phyloP scores from a whole-genome alignment of 1,140 invertebrate species.

The Drosophila nikananu region DNA sequence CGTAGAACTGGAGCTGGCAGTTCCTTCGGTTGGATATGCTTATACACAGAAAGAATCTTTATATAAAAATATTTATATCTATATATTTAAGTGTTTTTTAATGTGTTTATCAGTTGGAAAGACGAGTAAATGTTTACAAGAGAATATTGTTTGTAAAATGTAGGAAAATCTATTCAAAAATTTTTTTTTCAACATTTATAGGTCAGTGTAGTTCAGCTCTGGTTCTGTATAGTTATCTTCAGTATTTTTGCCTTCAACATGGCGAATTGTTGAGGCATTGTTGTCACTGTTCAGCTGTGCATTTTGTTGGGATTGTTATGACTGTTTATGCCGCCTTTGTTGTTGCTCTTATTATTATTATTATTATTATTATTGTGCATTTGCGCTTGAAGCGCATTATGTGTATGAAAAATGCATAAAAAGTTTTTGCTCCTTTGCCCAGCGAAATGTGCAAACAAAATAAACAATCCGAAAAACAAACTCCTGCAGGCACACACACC shows the following conservation, averaged over 20 bases:
- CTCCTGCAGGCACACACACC: conserved; percentile 13
- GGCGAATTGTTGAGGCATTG: conserved; percentile 70
- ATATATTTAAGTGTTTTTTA: neutral
- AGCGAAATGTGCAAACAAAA: conserved; percentile 69
- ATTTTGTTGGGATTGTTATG: conserved; percentile 64
- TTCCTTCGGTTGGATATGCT: conserved; percentile 27
- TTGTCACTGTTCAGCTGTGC: conserved; percentile 67
- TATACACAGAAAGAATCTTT: neutral
- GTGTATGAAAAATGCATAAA: conserved; percentile 72
- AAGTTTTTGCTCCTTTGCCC: conserved; percentile 63
- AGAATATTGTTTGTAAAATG: neutral
- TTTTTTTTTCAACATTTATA: neutral
- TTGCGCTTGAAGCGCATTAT: conserved; percentile 78
- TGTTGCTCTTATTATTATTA: conserved; percentile 52
- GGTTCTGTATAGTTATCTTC: conserved; percentile 13
- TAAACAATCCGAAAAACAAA: conserved; percentile 60
- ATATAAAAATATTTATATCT: neutral
- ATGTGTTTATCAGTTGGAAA: neutral
- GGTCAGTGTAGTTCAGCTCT: neutral
- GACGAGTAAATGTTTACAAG: too few relatives aligned
- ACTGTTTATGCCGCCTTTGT: conserved; percentile 54
- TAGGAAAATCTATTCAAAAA: too few relatives aligned
- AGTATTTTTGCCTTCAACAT: conserved; percentile 23
- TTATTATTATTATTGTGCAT: conserved; percentile 70
- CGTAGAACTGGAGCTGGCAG: conserved; percentile 58